Base-by-base conservation (phyloP, 1,140 invertebrate species). In the Drosophila simulans region DNA sequence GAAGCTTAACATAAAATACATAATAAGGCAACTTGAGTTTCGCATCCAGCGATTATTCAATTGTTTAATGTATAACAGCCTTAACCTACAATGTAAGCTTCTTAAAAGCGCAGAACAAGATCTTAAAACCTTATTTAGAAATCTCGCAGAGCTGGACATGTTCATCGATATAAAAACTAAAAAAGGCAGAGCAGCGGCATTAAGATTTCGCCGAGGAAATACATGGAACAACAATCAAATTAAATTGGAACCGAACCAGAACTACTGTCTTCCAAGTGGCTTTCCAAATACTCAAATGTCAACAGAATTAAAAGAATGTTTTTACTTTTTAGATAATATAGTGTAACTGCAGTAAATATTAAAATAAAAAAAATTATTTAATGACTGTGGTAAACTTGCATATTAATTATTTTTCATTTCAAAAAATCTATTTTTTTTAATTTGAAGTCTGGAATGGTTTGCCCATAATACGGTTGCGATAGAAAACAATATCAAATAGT, bases 1-100 rank as follows among this genome's bases (percentile, higher is more conserved):
- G 31, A 71, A 85, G 52, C 20, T 79, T 13, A 76, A 73, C 4
- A 70, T 77, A n/a, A 89, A 80, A 72, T 80, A 83, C 43, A 69
- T 91, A 15, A 71, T 91, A 54, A 64, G 52, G n/a, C 77, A 91
- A 48, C 48, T 91, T 5, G 90, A 91, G 45, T 91, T 86, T 45
- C 86, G 90, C 1, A 79, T 91, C 42, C 80, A 91, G 40, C 39
- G 77, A 8, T 42, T 91, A 10, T 91, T 86, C 8, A 91, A 91
- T 58, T 91, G 90, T 49, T 79, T 91, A 31, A 49, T 76, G 11
- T 89, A 83, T 34, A 70, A 62, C 27, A 77, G 53, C 15, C 77
- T 74, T 46, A 51, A 60, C 27, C 69, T 83, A 40, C 54, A 77
- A 43, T 91, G 90, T 48, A 80, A 62, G 20, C 91, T 91, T 77